A percentile compares a stretch with the other conserved stretches of the same genome.
These are phyloP conservation scores for Biston stratarius DNA, from an alignment of 2,888 invertebrate species.

Conservation along the genomic window DNA sequence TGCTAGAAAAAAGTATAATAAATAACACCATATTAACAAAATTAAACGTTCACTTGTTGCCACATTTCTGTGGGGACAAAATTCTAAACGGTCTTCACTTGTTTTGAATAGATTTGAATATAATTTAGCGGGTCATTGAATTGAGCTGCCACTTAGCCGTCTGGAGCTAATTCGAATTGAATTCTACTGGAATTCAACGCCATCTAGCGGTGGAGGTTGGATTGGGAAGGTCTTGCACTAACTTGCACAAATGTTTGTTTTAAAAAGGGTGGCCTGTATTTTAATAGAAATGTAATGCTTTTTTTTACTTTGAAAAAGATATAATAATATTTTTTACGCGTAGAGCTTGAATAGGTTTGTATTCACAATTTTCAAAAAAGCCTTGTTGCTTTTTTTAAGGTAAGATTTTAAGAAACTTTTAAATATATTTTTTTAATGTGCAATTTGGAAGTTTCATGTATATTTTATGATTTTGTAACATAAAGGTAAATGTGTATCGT, in stretches of 20 bases:
- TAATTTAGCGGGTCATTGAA: conserved; percentile 33
- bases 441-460: no score
- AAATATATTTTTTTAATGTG: no score
- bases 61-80: conserved; percentile 1
- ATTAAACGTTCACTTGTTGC: background rate
- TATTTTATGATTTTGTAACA: no score
- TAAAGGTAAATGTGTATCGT: no score
- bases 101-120: conserved; percentile 30
- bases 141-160: conserved; percentile 47
- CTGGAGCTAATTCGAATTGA: conserved; percentile 60
- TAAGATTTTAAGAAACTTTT: no score
- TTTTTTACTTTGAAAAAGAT: background rate
- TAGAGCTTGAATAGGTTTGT: no score
- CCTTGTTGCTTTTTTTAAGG: no score
- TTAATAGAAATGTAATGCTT: background rate
- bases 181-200: conserved; percentile 60
- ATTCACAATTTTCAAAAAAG: no score
- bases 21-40: background rate
- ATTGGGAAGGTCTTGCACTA: conserved; percentile 67
- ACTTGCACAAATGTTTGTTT: conserved; percentile 77
- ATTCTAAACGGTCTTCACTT: conserved; percentile 23
- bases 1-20: no score
- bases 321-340: no score
- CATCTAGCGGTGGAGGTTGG: conserved; percentile 59
- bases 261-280: conserved; percentile 42